Evolutionary conservation across 2,113 vertebrate genomes (phyloP), one percentile per base, ranked within the genome.

Genomic region (Lampris incognitus): DNA sequence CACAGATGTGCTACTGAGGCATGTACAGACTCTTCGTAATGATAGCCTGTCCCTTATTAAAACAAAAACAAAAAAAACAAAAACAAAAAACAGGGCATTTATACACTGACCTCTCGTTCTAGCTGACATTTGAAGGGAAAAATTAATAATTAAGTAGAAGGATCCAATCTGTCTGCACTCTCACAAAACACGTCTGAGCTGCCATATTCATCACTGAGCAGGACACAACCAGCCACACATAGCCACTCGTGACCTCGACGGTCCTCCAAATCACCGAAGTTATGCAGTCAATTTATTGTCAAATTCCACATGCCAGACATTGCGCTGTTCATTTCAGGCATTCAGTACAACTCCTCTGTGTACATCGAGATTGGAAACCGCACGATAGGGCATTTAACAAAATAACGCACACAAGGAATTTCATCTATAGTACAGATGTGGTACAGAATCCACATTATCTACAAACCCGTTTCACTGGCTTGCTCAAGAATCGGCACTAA

Each of bases 71-170:
- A 24, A 24, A 24, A 24, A 24, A 24, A 24, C 24, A 24, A 24
- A 24, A 42, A 73, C 72, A 71, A 62, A 86, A 80, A 72, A 49
- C 41, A 54, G 61, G 67, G 63, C 50, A 0, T 66, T 36, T 73
- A 13, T 63, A 76, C 55, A 68, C 60, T 78, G 83, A 86, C 78
- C 81, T 50, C 71, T 66, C 58, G 58, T 38, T 72, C 82, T 42
- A 65, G 78, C 76, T 74, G 82, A 87, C 81, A 88, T 87, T 78
- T 86, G 76, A 85, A 86, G 84, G 83, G 66, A 63, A 49, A 55
- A 38, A 73, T 93, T 87, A 92, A 93, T 92, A 87, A 93, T 93
- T 92, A 54, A 92, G 89, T 77, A 75, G 69, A 76, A 13, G 39
- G 57, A 78, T 55, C 78, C 65, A 68, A 88, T 89, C 89, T 86